Evolutionary conservation across 2,113 vertebrate species (phyloP), one percentile per base, ranked within the genome.

Genomic region (Zootoca vivipara): DNA sequence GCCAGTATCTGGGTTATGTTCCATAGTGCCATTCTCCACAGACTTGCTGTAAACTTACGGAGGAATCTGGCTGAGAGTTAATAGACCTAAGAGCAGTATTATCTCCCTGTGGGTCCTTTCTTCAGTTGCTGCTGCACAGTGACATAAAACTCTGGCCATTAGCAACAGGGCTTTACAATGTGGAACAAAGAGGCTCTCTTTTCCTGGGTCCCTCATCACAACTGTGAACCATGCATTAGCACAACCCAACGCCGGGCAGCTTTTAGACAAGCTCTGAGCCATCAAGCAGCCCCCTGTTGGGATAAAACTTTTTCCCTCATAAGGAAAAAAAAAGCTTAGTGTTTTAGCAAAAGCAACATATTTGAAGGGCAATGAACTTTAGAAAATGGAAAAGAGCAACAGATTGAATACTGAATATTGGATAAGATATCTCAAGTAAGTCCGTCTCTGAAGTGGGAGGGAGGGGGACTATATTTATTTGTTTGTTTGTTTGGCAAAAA

Each of bases 121-220:
- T 91, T 62, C 86, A 62, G 52, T 83, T 82, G 18, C 35, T 62
- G 20, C 35, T n/a, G 52, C 83, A 85, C 42, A 92, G 73, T 5
- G 58, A 73, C 28, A 78, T 65, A 74, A 87, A 87, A 28, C 24
- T 79, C 73, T 52, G 82, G 67, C 67, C 33, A 73, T 58, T 62
- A 90, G 28, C 46, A 89, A 70, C 73, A 87, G 78, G 77, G 89
- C 30, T 52, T 83, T 7, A 6, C 30, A 86, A 13, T 33, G 62
- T 69, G 83, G 90, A 88, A 89, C 70, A 86, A 82, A 87, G 46
- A 85, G 24, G 33, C 38, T 87, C 56, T 65, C 22, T 89, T 89
- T 88, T 81, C 74, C 73, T 74, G 77, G 28, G 46, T 52, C 85
- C n/a, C 88, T 83, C 67, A 87, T 93, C 75, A 84, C 26, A 88